Conservation (phyloP, 2,797 vertebrate genomes). For the Glossophaga mutica region DNA sequence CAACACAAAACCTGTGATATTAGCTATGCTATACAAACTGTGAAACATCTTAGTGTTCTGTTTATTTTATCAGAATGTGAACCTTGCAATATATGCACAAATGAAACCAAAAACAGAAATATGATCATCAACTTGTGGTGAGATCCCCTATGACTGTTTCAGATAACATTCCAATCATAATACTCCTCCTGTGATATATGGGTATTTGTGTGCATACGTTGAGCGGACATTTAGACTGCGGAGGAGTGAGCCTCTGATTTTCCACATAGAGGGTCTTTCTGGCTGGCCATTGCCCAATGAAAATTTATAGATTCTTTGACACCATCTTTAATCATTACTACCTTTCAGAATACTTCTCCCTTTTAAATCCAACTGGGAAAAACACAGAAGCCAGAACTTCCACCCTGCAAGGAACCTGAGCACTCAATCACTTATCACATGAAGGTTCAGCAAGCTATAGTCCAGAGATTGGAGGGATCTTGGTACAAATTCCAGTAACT, state of each 20-base stretch:
- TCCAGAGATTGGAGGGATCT: not conserved
- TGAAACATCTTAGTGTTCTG: not conserved
- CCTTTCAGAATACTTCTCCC: not conserved
- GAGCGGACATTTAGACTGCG: accelerated
- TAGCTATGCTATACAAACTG: not conserved
- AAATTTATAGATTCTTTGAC: not conserved
- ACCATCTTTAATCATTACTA: not conserved
- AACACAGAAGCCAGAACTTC: not conserved
- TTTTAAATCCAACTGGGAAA: not conserved
- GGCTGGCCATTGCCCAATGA: not conserved
- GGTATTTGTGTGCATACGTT: accelerated
- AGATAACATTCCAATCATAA: not conserved
- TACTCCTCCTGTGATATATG: accelerated
- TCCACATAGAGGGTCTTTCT: not conserved
- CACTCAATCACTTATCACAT: not conserved
- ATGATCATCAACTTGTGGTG: not conserved
- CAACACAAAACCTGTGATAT: not conserved
- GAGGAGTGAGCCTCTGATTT: not conserved
- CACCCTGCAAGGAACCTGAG: not conserved
- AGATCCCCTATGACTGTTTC: not conserved
- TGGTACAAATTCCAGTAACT: not conserved
- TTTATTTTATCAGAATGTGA: not conserved
- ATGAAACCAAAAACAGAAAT: not conserved
- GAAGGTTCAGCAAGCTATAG: not conserved
- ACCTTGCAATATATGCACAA: not conserved